Base-by-base conservation (phyloP, 1,140 invertebrate genomes). In the Drosophila parabipectinata region DNA sequence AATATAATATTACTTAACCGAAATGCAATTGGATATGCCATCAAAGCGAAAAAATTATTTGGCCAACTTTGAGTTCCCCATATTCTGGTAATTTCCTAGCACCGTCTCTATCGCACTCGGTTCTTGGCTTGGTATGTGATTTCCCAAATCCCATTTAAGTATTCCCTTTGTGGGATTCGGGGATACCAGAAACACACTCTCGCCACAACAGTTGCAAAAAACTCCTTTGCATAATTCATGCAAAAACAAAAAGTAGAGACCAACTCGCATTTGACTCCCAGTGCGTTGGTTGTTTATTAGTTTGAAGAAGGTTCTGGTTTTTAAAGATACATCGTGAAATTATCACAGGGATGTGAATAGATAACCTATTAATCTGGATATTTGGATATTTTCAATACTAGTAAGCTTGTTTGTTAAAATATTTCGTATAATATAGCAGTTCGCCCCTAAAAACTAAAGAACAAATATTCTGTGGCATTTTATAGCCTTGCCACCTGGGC, bases 91-190 rank as follows among this genome's bases (percentile, higher is more conserved):
- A 67, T 77, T 80, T 73, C 56, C 18, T 39, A 18, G 45, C n/a
- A 32, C 30, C 44, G 26, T 39, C 55, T 61, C 76, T 10, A 39
- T 56, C 44, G 24, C n/a, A 21, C 26, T 61, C 18, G 55, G 54
- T 50, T 74, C 26, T 28, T 28, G 26, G 26, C 26, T 28, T 6
- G 26, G 26, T 28, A 28, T 82, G 64, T 82, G 81, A 85, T 85
- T 85, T 85, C 81, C 81, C 81, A 85, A 85, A 85, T 85, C 81
- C 78, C 82, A 87, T 85, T 85, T 87, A 85, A 75, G 78, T 72
- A 81, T 85, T 87, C 81, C 82, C 81, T 82, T 81, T 82, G 78
- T 87, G 77, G 74, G 69, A 77, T 60, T 12, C 39, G 7, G 60
- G 53, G 60, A 74, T 55, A 10, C 72, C 37, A 44, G 52, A 48